phyloP scores from a whole-genome alignment of 2,113 vertebrate genomes.

The Chloebia gouldiae region DNA sequence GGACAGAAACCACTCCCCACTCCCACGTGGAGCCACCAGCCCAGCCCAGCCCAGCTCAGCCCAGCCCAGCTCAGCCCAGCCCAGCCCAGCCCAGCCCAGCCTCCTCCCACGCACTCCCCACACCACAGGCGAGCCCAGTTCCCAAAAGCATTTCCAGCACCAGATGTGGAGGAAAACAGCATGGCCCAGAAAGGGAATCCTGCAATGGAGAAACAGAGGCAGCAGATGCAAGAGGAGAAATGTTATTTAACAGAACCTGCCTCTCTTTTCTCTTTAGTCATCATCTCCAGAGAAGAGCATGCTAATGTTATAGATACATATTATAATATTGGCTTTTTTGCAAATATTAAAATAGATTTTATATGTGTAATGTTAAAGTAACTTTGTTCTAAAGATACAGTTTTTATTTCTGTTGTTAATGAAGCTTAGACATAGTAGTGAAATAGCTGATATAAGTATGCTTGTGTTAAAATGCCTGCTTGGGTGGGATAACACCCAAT shows the following conservation, averaged over 20 bases:
- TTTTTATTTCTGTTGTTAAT: not conserved
- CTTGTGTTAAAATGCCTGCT: not conserved
- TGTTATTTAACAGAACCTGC: not conserved
- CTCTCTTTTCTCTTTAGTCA: not conserved
- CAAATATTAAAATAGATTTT: not conserved
- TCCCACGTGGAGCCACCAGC: not conserved
- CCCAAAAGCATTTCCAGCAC: not conserved
- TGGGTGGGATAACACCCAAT: not conserved
- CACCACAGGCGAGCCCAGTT: fast-evolving
- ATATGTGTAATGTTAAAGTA: not conserved
- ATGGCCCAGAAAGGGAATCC: not conserved
- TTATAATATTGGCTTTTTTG: not conserved
- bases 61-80: not conserved
- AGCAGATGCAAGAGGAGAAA: not conserved
- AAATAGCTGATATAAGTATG: not conserved
- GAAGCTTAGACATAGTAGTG: not conserved
- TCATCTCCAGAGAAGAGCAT: not conserved
- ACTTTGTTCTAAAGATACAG: not conserved
- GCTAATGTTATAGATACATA: not conserved
- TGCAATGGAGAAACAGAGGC: not conserved
- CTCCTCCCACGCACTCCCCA: not conserved
- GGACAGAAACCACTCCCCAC: not conserved
- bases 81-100: not conserved
- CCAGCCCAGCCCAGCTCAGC: not conserved
- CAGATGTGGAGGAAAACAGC: not conserved